Conservation (phyloP, 2,888 invertebrate species). For the Parnassius glacialis region DNA sequence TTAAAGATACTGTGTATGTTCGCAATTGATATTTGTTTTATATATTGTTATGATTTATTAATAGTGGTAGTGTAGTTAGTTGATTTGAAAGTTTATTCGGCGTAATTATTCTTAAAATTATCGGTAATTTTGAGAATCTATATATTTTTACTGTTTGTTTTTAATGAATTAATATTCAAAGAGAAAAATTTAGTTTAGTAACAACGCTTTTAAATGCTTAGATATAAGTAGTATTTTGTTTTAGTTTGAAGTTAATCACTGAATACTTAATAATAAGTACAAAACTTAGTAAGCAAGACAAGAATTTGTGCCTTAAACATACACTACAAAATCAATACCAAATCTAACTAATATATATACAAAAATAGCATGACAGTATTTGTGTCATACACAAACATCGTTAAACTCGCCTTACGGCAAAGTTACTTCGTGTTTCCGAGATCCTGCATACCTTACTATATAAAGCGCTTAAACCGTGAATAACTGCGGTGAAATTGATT, state of each 20-base stretch:
- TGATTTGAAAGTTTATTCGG: background rate
- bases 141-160: too few relatives aligned
- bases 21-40: slow-evolving; percentile 17
- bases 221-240: too few relatives aligned
- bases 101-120: too few relatives aligned
- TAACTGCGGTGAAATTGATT: slow-evolving; percentile 50
- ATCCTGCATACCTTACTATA: slow-evolving; percentile 26
- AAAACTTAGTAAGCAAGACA: too few relatives aligned
- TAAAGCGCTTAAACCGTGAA: slow-evolving; percentile 25
- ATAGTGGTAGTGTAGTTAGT: background rate
- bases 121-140: too few relatives aligned
- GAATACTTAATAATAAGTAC: too few relatives aligned
- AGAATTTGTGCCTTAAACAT: too few relatives aligned
- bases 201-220: too few relatives aligned
- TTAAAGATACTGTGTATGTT: slow-evolving; percentile 14
- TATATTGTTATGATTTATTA: slow-evolving; percentile 16
- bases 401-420: slow-evolving; percentile 8
- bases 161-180: too few relatives aligned
- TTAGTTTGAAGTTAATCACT: too few relatives aligned
- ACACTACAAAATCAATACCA: too few relatives aligned
- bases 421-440: slow-evolving; percentile 14
- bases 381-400: slow-evolving; percentile 8
- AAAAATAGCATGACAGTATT: slow-evolving; percentile 2
- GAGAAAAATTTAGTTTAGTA: too few relatives aligned
- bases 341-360: background rate